Percentiles rank a stretch among this genome's conserved stretches.
These are phyloP conservation scores for Spinus pinus DNA, from an alignment of 2,797 vertebrate genomes.

Conservation along the genomic window DNA sequence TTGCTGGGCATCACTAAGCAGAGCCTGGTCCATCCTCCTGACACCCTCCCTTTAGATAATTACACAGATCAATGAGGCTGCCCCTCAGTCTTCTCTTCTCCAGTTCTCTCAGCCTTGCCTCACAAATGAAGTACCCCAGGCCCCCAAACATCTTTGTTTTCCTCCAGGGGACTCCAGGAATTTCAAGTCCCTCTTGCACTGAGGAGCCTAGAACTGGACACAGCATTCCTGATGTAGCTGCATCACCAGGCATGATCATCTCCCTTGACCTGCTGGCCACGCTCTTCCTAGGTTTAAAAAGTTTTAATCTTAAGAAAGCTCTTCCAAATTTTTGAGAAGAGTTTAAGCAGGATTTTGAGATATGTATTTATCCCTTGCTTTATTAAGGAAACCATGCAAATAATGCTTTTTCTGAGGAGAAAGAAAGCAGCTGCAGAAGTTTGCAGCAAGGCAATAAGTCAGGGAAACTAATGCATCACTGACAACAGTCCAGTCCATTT, in stretches of 20 bases:
- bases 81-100: neutral
- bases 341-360: neutral
- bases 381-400: neutral
- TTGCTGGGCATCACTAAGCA: neutral
- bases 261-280: fast-evolving
- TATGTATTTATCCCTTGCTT: neutral
- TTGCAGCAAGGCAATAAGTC: neutral
- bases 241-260: neutral
- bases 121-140: neutral
- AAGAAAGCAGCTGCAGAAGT: neutral
- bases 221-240: neutral
- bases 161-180: neutral
- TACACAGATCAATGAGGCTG: fast-evolving
- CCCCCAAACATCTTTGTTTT: neutral
- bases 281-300: neutral
- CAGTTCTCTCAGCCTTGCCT: neutral
- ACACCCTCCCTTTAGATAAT: neutral
- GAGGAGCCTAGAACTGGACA: neutral
- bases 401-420: neutral
- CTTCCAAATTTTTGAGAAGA: neutral
- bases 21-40: neutral
- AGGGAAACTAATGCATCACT: neutral
- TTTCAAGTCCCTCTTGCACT: neutral
- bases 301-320: neutral
- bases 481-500: neutral